phyloP scores from a whole-genome alignment of 2,113 vertebrate genomes.

The Grus americana region DNA sequence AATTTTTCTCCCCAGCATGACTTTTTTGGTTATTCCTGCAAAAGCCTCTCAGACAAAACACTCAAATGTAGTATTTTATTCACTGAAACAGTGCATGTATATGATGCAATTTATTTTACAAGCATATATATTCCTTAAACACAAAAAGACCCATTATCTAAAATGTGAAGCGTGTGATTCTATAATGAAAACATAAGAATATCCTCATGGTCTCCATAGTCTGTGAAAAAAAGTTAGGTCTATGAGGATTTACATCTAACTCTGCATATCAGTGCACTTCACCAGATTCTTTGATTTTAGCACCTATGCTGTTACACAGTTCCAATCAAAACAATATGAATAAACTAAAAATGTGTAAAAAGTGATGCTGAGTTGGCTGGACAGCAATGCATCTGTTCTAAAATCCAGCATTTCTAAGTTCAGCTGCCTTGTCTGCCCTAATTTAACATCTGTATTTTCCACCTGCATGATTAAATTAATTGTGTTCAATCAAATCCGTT shows the following conservation, averaged over 20 bases:
- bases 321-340: background rate
- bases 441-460: slow-evolving; percentile 39
- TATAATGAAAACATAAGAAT: background rate
- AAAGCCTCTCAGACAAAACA: background rate
- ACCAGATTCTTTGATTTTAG: slow-evolving; percentile 33
- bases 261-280: background rate
- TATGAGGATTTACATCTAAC: background rate
- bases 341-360: slow-evolving; percentile 30
- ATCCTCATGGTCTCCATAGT: background rate
- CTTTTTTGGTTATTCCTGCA: background rate
- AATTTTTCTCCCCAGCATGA: background rate
- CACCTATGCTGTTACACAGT: background rate
- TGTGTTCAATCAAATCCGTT: background rate
- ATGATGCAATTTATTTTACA: background rate
- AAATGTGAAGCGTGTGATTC: background rate
- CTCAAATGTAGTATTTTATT: background rate
- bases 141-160: background rate
- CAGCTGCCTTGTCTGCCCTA: background rate
- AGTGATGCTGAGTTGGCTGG: slow-evolving; percentile 39
- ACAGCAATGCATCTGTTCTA: slow-evolving; percentile 36
- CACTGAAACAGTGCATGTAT: background rate
- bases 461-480: slow-evolving; percentile 6
- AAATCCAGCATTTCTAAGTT: slow-evolving; percentile 1
- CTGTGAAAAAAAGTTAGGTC: background rate
- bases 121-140: background rate